phyloP scores from a whole-genome alignment of 2,113 vertebrate species.

The Nymphicus hollandicus region DNA sequence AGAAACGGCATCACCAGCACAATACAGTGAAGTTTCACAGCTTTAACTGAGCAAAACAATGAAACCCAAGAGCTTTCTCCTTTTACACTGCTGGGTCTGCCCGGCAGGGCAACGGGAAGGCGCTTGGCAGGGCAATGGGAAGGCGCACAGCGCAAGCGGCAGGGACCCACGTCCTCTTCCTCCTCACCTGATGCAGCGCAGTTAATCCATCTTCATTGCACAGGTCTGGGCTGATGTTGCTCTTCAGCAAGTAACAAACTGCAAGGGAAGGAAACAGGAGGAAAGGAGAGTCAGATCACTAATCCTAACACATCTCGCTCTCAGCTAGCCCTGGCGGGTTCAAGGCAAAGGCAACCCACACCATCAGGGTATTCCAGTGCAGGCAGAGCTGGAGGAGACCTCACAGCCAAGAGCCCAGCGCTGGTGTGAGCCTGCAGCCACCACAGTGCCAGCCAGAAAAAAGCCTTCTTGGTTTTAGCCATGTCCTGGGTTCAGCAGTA shows the following conservation, averaged over 20 bases:
- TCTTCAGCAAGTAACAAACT: constrained; percentile 94
- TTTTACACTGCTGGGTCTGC: rapidly evolving
- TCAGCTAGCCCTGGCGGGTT: neutral
- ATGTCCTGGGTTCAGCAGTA: neutral
- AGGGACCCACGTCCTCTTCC: neutral
- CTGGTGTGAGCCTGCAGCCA: rapidly evolving
- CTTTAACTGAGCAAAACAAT: neutral
- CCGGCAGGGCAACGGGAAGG: neutral
- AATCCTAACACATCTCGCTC: neutral
- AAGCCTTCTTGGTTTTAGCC: neutral
- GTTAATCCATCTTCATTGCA: constrained; percentile 97
- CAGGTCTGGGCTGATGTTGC: constrained; percentile 90
- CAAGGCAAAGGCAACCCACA: neutral
- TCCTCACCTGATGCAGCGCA: constrained; percentile 93
- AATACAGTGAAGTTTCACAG: neutral
- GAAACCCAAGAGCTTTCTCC: rapidly evolving
- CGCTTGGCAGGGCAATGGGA: rapidly evolving
- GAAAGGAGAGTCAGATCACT: neutral
- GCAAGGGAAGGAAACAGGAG: constrained; percentile 55
- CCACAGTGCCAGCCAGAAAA: rapidly evolving
- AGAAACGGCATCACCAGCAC: rapidly evolving
- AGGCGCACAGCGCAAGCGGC: rapidly evolving
- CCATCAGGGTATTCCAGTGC: neutral
- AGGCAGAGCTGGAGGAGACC: neutral
- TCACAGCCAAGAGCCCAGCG: neutral